Percentiles rank a stretch among this genome's conserved stretches.
phyloP scores from a whole-genome alignment of 2,888 invertebrate genomes.

The Aquatica leii region DNA sequence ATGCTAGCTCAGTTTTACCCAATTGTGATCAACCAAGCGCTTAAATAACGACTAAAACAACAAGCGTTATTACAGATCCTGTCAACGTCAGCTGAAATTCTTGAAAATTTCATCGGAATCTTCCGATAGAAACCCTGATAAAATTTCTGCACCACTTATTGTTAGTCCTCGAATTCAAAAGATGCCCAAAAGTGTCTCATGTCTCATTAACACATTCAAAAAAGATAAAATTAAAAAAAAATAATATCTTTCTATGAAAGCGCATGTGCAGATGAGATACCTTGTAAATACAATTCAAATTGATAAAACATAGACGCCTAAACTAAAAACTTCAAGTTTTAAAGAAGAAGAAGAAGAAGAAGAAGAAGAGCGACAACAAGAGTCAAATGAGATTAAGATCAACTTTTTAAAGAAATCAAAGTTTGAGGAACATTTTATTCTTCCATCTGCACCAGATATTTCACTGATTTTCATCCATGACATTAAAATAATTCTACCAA shows the following conservation, averaged over 20 bases:
- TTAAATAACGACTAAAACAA: no score
- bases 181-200: neutral
- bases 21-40: neutral
- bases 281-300: neutral
- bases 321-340: neutral
- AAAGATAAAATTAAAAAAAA: neutral
- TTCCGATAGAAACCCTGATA: neutral
- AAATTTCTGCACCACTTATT: neutral
- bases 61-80: neutral
- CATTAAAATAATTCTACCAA: no score
- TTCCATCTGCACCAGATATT: neutral
- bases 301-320: neutral
- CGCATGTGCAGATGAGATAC: neutral
- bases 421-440: neutral
- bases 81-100: neutral
- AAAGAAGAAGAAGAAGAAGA: neutral
- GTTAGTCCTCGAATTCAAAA: neutral
- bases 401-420: neutral
- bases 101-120: neutral
- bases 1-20: neutral
- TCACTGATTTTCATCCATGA: neutral
- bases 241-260: neutral
- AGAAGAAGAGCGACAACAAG: neutral
- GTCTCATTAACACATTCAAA: neutral
- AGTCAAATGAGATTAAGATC: neutral